phyloP scores from a whole-genome alignment of 1,140 invertebrate genomes.

The Hormaphis cornu region DNA sequence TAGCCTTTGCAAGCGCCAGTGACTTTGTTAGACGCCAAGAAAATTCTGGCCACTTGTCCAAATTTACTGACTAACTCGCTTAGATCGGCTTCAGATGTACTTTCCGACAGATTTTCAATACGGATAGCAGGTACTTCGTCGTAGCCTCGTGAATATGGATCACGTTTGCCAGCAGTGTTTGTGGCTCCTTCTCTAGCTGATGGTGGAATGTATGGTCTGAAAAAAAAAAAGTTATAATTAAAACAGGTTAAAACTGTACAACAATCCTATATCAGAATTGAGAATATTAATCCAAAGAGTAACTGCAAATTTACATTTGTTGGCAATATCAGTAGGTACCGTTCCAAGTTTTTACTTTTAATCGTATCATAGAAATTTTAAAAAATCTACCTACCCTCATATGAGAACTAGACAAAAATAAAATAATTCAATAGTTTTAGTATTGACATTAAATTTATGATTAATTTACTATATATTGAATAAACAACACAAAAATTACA shows the following conservation, averaged over 20 bases:
- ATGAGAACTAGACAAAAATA: too few species aligned
- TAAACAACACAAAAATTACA: too few species aligned
- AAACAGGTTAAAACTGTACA: background rate
- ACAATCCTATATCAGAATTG: background rate
- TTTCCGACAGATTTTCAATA: slow-evolving; percentile 95
- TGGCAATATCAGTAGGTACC: too few species aligned
- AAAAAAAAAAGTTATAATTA: background rate
- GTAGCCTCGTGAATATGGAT: background rate
- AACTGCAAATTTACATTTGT: too few species aligned
- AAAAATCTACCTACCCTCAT: too few species aligned
- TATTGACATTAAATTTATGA: too few species aligned
- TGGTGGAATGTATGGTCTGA: slow-evolving; percentile 66
- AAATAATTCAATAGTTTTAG: too few species aligned
- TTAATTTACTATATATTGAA: too few species aligned
- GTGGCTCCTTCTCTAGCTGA: slow-evolving; percentile 71
- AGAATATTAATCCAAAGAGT: too few species aligned
- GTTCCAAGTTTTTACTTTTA: too few species aligned
- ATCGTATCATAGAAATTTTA: too few species aligned
- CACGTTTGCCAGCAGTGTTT: slow-evolving; percentile 42
- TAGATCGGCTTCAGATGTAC: slow-evolving; percentile 86
- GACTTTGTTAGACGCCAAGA: slow-evolving; percentile 73
- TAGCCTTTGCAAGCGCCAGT: slow-evolving; percentile 81
- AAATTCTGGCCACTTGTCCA: slow-evolving; percentile 78
- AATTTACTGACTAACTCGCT: slow-evolving; percentile 91
- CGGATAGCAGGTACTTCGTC: slow-evolving; percentile 76